Evolutionary conservation across 2,113 vertebrate species (phyloP).

Genomic region (Anarrhichthys ocellatus): DNA sequence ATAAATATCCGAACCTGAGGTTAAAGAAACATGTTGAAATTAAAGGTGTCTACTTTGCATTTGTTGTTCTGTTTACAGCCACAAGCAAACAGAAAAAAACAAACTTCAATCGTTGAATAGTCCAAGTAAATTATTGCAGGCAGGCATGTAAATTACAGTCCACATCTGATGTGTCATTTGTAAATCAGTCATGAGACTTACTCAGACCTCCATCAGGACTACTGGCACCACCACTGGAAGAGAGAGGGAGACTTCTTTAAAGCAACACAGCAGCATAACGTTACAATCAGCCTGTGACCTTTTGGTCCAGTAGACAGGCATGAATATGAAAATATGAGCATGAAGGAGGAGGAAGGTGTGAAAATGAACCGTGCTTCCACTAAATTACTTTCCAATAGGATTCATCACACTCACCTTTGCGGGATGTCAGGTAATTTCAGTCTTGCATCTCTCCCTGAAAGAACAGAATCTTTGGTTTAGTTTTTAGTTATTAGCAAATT

Average conservation of each 20-base stretch:
- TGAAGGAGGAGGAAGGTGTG: not conserved
- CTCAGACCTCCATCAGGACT: conserved; percentile 4
- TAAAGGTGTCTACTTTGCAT: not conserved
- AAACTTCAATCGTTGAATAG: not conserved
- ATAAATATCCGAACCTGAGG: conserved; percentile 91
- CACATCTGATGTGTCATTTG: not conserved
- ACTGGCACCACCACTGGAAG: conserved; percentile 14
- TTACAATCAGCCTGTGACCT: not conserved
- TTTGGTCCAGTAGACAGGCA: not conserved
- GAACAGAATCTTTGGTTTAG: conserved; percentile 4
- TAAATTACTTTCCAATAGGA: not conserved
- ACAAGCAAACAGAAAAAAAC: not conserved
- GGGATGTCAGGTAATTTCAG: conserved; percentile 82
- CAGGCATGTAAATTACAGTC: not conserved
- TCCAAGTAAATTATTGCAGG: not conserved
- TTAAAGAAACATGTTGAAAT: not conserved
- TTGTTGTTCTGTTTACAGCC: not conserved
- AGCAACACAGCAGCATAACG: not conserved
- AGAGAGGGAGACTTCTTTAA: not conserved
- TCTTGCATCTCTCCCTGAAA: conserved; percentile 71
- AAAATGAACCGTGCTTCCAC: not conserved
- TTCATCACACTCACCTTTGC: conserved; percentile 62
- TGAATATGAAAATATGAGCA: not conserved
- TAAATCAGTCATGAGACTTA: conserved; percentile 13
- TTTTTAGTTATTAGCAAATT: not conserved